Base-by-base conservation (phyloP, 2,113 vertebrate genomes). In the Rostratula benghalensis region DNA sequence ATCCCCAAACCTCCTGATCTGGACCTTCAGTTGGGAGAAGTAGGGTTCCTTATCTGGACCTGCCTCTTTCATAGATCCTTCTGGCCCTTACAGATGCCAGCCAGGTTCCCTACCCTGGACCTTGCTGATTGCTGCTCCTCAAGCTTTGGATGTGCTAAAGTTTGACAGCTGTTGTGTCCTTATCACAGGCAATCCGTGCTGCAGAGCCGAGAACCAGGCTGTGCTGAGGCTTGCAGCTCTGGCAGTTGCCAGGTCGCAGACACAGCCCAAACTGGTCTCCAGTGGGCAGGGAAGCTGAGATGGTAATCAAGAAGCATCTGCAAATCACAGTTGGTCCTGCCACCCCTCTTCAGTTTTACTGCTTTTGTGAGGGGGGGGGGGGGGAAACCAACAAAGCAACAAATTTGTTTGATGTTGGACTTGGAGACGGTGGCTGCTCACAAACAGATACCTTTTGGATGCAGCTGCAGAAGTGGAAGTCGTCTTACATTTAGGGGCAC, bases 181-280 rank as follows among this genome's bases (percentile, higher is more conserved):
- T 19, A 2, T 3, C 13, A 4, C 3, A 14, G 33, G 12, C 20
- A 6, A 14, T 3, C 37, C 31, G 14, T 21, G 35, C 50, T 39
- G 37, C 6, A 28, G 51, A 56, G 53, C 60, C 24, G 78, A 27
- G 17, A 16, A 14, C n/a, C 18, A 30, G 43, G 37, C 61, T 15
- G 12, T 2, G 3, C 54, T 4, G 7, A 13, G 43, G 50, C 28
- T 35, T 33, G 68, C 31, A 8, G 54, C 39, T 87, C 59, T 28
- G 28, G 54, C 28, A 48, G 48, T 30, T 4, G 1, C 0, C 7
- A 63, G 37, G 69, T 7, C 0, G 1, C 51, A 30, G 23, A 7
- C 25, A 22, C 20, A 37, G 63, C 6, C 60, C 60, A 21, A 37
- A 14, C 33, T 31, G 68, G 41, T 79, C 28, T 61, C 37, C 41